Evolutionary conservation across 1,140 invertebrate genomes (phyloP), one percentile per base, ranked within the genome.

Genomic region (Lerema accius): DNA sequence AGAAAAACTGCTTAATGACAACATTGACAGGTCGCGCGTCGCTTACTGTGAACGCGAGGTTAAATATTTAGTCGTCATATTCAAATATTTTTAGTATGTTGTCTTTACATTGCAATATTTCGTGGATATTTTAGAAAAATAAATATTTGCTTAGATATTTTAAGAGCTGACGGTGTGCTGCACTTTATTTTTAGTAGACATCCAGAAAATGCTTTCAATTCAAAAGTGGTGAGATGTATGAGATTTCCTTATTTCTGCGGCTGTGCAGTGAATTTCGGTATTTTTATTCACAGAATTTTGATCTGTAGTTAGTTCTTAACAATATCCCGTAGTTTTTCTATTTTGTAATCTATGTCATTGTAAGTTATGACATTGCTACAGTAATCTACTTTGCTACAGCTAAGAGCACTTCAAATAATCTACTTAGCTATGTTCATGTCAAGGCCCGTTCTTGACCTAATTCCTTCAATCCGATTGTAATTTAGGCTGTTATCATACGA

Each of bases 1-100:
- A 37, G 35, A 37, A 37, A 37, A 37, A 37, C 35, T n/a, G 35
- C 35, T 11, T 37, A 37, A 37, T 37, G 35, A 37, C 35, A 11
- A 37, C 35, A 37, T 37, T 37, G 35, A 37, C 35, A 37, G 35
- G 35, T 11, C 10, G n/a, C 28, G 4, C 9, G 1, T 4, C 4
- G 28, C 9, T 9, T 4, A 2, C n/a, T 11, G 2, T 4, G 35
- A 11, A 37, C 35, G 4, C 35, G 35, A 37, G 10, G 35, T 11
- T 37, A 11, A 37, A 11, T 37, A 37, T 37, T 37, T 37, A n/a
- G 28, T 32, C 28, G 35, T 37, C 35, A 4, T 37, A 37, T 37
- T 37, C 35, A 37, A 2, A 37, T 37, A 37, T 37, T 37, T 37
- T 37, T 37, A 37, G 35, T 37, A 11, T 11, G 4, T 32, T 32